These are phyloP conservation scores for Conchocele bisecta DNA, from an alignment of 2,888 invertebrate species.

Conservation along the genomic window DNA sequence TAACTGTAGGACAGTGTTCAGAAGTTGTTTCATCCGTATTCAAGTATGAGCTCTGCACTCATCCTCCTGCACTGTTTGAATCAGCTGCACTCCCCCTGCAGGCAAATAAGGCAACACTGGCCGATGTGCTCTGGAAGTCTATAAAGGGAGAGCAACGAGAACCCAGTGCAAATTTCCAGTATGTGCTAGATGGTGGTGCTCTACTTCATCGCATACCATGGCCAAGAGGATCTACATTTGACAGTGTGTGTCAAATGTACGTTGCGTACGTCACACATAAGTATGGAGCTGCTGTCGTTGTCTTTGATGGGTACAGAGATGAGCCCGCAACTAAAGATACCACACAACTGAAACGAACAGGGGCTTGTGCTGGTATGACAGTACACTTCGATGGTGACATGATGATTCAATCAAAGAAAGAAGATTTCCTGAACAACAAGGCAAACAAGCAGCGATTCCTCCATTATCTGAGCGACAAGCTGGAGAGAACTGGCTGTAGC, in stretches of 20 bases:
- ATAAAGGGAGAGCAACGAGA: constrained; percentile 14
- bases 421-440: constrained; percentile 58
- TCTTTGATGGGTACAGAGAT: constrained; percentile 65
- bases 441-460: constrained; percentile 67
- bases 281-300: constrained; percentile 40
- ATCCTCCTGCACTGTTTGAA: not conserved
- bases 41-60: not conserved
- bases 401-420: constrained; percentile 54
- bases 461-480: constrained; percentile 30
- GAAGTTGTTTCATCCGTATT: not conserved
- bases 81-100: not conserved
- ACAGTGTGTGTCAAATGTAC: constrained; percentile 47
- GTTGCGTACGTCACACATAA: constrained; percentile 34
- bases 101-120: not conserved
- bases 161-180: constrained; percentile 2
- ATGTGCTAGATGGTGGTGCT: constrained; percentile 60
- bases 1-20: not conserved
- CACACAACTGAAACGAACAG: constrained; percentile 55
- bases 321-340: constrained; percentile 61
- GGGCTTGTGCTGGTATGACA: constrained; percentile 32
- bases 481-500: constrained; percentile 22
- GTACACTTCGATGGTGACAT: constrained; percentile 53
- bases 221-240: constrained; percentile 45
- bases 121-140: constrained; percentile 35
- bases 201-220: constrained; percentile 59